Evolutionary conservation across 92 coral and sea anemone genomes (phyloP), one percentile per base, ranked within the genome.

Genomic region (Umimayanthus chanpuru): DNA sequence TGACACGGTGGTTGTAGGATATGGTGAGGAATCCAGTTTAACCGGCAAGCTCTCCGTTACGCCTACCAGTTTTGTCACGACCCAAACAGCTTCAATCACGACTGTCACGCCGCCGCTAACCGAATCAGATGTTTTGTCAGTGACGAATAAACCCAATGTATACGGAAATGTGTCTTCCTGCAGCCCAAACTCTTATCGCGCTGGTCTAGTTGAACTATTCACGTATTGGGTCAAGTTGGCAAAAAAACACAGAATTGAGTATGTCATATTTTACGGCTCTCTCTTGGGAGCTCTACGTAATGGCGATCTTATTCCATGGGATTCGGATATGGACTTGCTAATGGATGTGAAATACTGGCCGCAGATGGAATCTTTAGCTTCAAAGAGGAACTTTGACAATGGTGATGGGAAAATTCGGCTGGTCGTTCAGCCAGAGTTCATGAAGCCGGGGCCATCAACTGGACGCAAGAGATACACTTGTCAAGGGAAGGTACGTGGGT

Each of bases 271-370:
- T 38, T 89, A 80, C 55, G 98, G 98, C 5, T 81, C 95, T 25
- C 89, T 94, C 14, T 88, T 96, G 15, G 98, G 96, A 44, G 95
- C 94, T 38, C 81, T 92, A 80, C 91, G 98, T 9, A 88, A 92
- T 40, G 91, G 90, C 1, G 98, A 96, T 47, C 78, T 94, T 4
- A 96, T 96, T 70, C 98, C 98, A 1, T 94, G 93, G 90, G 98
- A 94, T 81, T 87, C 93, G 1, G 98, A 96, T 77, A 86, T 94
- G 41, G 98, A 96, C 84, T 29, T 96, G 5, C 73, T 94, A 28
- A 70, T 96, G 43, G 90, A 93, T 29, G 88, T 90, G 0, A 92
- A 88, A 32, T 92, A 80, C 65, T 92, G 89, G 86, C 89, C 92
- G 14, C 67, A 67, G 58, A 68, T 96, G 77, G 73, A 90, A 58